Evolutionary conservation across 1,140 invertebrate genomes (phyloP).

Genomic region (Agrilus planipennis): DNA sequence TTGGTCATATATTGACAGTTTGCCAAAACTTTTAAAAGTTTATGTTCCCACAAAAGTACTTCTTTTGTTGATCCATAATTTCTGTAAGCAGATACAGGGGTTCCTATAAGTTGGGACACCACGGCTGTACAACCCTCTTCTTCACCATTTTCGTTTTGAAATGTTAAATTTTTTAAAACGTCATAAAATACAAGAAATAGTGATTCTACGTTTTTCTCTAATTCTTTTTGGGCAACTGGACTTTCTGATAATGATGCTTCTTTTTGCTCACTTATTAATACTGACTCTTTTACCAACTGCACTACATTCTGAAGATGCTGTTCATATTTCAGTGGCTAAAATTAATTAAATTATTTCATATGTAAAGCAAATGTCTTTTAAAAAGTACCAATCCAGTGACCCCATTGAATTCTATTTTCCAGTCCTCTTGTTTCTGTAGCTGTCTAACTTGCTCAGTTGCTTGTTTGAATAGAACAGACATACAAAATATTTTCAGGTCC

Average conservation of each 20-base stretch:
- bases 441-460: constrained; percentile 65
- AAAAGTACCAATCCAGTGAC: constrained; percentile 66
- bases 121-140: constrained; percentile 40
- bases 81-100: constrained; percentile 37
- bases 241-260: constrained; percentile 55
- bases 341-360: constrained; percentile 6
- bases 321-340: constrained; percentile 75
- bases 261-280: constrained; percentile 58
- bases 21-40: constrained; percentile 74
- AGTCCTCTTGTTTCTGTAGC: constrained; percentile 72
- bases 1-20: constrained; percentile 79
- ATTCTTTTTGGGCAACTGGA: constrained; percentile 47
- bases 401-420: constrained; percentile 76
- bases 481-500: constrained; percentile 78
- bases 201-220: constrained; percentile 57
- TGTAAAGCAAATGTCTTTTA: background rate
- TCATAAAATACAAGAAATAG: constrained; percentile 54
- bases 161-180: constrained; percentile 50
- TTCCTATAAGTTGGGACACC: constrained; percentile 52
- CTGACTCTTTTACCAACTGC: constrained; percentile 75
- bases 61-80: constrained; percentile 16
- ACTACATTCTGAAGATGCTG: constrained; percentile 71
- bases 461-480: constrained; percentile 75
- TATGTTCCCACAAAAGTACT: constrained; percentile 60
- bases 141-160: constrained; percentile 43